These are phyloP conservation scores for Podarcis muralis DNA, from an alignment of 2,113 vertebrate genomes.

Conservation along the genomic window DNA sequence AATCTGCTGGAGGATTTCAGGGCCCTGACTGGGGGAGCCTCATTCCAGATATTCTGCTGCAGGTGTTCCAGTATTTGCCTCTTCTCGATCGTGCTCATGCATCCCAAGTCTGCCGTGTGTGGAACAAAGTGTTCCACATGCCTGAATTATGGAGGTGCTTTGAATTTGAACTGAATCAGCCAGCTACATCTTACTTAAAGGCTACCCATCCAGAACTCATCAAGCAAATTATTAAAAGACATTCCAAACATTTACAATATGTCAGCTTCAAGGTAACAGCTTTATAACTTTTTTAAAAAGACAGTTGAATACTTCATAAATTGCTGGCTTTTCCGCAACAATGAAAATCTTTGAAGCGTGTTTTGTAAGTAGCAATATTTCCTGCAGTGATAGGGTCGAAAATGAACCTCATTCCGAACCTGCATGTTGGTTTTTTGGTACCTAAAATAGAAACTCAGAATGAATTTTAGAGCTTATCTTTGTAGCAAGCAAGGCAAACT, in stretches of 20 bases:
- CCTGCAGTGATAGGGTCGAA: neutral
- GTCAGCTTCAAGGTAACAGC: conserved; percentile 96
- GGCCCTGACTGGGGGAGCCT: conserved; percentile 84
- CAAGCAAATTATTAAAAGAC: conserved; percentile 96
- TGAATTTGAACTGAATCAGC: conserved; percentile 96
- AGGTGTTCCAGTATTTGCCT: conserved; percentile 92
- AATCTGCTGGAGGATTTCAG: conserved; percentile 31
- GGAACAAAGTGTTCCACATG: conserved; percentile 98
- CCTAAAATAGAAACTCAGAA: neutral
- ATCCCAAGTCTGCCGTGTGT: conserved; percentile 90
- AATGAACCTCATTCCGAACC: neutral
- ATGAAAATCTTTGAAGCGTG: neutral
- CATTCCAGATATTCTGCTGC: conserved; percentile 91
- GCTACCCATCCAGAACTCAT: conserved; percentile 96
- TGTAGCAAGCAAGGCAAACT: too few species aligned
- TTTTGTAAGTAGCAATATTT: neutral
- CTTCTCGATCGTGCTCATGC: conserved; percentile 93
- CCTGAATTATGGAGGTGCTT: conserved; percentile 97
- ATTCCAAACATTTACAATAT: conserved; percentile 96
- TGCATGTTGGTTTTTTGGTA: neutral
- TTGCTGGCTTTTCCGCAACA: neutral
- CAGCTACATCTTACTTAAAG: conserved; percentile 92
- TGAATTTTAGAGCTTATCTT: neutral
- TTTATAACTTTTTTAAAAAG: neutral
- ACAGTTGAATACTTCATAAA: neutral